These are phyloP conservation scores for Anthopleura xanthogrammica DNA, from an alignment of 92 coral and sea anemone species.

Conservation along the genomic window DNA sequence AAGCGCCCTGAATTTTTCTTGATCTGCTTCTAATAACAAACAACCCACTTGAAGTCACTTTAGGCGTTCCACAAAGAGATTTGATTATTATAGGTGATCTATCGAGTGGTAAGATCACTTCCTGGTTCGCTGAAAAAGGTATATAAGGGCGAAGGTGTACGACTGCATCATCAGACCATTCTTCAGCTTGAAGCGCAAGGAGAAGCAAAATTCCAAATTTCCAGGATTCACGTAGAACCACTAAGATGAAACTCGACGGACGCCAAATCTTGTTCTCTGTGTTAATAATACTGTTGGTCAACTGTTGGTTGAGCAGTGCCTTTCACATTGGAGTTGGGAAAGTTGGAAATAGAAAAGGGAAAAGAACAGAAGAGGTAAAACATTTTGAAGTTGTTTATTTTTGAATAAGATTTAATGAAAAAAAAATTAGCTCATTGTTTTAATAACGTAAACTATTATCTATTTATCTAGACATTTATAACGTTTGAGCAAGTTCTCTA, in stretches of 20 bases:
- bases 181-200: neutral
- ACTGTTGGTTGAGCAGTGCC: neutral
- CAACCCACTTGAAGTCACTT: slow-evolving; percentile 8
- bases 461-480: too few species aligned
- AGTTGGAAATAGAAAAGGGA: neutral
- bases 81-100: neutral
- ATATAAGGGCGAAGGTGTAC: neutral
- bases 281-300: neutral
- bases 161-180: neutral
- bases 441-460: too few species aligned
- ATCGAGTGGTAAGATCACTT: slow-evolving; percentile 1
- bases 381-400: neutral
- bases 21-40: neutral
- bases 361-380: neutral
- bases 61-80: neutral
- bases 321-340: neutral
- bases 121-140: neutral
- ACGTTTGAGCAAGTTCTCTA: too few species aligned
- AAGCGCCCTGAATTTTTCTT: neutral
- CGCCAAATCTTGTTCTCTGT: neutral
- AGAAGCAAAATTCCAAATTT: neutral
- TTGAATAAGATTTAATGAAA: neutral
- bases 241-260: neutral
- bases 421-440: too few species aligned
- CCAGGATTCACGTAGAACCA: neutral